Evolutionary conservation across 2,113 vertebrate genomes (phyloP).

Genomic region (Carettochelys insculpta): DNA sequence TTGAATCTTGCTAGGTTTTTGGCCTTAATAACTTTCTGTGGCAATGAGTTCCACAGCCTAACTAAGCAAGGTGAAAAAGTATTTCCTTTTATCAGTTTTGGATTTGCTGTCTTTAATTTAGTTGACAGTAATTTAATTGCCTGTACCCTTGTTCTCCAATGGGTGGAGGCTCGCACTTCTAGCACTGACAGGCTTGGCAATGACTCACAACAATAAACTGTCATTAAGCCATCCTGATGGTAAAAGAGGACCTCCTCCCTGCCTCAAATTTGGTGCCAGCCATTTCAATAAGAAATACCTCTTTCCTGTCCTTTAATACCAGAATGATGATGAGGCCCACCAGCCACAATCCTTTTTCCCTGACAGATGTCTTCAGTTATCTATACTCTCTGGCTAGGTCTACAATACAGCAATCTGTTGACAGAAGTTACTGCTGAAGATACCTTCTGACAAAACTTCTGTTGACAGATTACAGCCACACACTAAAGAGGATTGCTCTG

Average conservation of each 20-base stretch:
- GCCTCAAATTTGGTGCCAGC: background rate
- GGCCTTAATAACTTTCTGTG: too few relatives aligned
- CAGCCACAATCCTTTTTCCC: too few relatives aligned
- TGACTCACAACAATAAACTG: background rate
- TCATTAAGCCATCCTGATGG: background rate
- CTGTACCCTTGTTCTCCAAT: background rate
- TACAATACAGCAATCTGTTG: too few relatives aligned
- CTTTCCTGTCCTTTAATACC: background rate
- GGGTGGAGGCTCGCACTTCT: too few relatives aligned
- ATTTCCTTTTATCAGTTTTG: background rate
- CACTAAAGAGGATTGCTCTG: too few relatives aligned
- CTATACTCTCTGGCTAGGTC: too few relatives aligned
- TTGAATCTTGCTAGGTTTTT: background rate
- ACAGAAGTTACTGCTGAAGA: too few relatives aligned
- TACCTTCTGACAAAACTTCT: too few relatives aligned
- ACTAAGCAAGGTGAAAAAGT: background rate
- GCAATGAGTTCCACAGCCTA: too few relatives aligned
- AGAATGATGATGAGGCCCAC: background rate
- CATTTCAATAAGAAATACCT: too few relatives aligned
- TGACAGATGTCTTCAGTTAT: background rate
- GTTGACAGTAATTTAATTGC: background rate
- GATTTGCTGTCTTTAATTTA: background rate
- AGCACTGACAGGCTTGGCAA: background rate
- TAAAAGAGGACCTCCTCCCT: background rate
- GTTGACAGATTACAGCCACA: too few relatives aligned